These are phyloP conservation scores for Syngnathoides biaculeatus DNA, from an alignment of 2,113 vertebrate genomes.

Conservation along the genomic window DNA sequence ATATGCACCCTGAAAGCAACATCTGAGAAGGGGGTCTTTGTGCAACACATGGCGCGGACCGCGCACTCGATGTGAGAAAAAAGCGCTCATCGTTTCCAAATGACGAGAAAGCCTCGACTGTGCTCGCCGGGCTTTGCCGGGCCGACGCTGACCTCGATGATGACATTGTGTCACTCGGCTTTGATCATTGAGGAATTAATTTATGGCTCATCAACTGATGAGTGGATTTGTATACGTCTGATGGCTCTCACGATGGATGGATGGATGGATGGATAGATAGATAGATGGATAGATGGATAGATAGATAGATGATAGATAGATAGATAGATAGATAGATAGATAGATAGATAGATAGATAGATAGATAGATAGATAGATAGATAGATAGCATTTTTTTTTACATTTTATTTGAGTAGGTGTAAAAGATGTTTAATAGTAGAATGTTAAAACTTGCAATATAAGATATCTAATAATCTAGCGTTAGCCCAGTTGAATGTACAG, in stretches of 20 bases:
- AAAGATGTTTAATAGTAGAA: background rate
- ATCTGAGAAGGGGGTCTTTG: background rate
- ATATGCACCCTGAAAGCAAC: background rate
- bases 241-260: too few relatives aligned
- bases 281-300: background rate
- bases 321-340: background rate
- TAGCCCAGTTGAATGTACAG: too few relatives aligned
- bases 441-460: too few relatives aligned
- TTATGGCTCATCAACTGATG: background rate
- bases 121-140: background rate
- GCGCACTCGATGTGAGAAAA: background rate
- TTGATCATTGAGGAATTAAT: background rate
- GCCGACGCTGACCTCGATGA: background rate
- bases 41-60: background rate
- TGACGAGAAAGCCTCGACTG: background rate
- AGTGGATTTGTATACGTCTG: background rate
- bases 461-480: too few relatives aligned
- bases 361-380: too few relatives aligned
- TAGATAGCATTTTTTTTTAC: background rate
- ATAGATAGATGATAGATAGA: too few relatives aligned
- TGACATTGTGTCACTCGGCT: conserved; percentile 2
- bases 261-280: too few relatives aligned
- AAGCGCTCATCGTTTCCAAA: background rate
- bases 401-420: background rate
- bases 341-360: background rate